Percentiles rank a stretch among this genome's conserved stretches.
These are phyloP conservation scores for Brenthis ino DNA, from an alignment of 2,888 invertebrate species.

Conservation along the genomic window DNA sequence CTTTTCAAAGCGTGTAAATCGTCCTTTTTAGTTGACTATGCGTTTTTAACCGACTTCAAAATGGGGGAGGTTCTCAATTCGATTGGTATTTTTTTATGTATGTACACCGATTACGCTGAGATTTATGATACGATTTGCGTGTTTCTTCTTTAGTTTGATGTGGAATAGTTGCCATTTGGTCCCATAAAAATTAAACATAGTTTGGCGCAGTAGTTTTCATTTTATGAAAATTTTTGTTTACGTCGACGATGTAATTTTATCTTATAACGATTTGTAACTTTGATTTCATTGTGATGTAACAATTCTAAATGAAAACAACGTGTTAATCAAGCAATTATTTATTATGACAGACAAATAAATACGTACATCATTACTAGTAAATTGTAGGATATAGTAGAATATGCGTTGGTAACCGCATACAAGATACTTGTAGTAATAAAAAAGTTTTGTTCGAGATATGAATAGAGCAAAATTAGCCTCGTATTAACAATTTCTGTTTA, in stretches of 20 bases:
- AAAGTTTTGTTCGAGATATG: constrained; percentile 40
- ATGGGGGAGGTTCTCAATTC: no score
- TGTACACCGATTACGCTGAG: no score
- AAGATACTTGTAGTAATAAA: constrained; percentile 33
- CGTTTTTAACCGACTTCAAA: background rate
- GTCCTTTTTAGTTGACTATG: constrained; percentile 23
- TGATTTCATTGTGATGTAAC: background rate
- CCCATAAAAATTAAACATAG: no score
- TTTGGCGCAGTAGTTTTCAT: no score
- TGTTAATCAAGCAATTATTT: no score
- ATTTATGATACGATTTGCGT: no score
- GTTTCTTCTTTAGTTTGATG: no score
- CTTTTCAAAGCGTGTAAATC: constrained; percentile 42
- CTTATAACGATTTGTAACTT: background rate
- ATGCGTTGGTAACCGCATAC: constrained; percentile 2
- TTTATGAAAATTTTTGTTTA: no score
- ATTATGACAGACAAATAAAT: no score
- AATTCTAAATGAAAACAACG: background rate
- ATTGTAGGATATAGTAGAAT: constrained; percentile 6
- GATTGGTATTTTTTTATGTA: no score
- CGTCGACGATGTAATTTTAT: background rate
- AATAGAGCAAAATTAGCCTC: constrained; percentile 54
- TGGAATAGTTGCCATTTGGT: no score
- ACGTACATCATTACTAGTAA: background rate
- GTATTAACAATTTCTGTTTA: constrained; percentile 53